Evolutionary conservation across 1,140 invertebrate genomes (phyloP).

Genomic region (Leptinotarsa lineolata): DNA sequence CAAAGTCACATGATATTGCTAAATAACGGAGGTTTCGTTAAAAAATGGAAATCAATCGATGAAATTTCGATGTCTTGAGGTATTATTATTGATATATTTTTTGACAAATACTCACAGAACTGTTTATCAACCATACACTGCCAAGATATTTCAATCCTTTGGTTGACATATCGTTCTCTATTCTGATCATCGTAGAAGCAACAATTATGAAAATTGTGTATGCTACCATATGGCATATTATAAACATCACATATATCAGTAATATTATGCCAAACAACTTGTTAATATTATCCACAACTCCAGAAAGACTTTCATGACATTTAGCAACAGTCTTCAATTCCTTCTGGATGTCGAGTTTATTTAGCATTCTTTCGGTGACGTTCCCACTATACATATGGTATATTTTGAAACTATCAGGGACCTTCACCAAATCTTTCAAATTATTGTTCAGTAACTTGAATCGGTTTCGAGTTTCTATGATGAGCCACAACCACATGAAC

Average conservation of each 20-base stretch:
- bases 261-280: neutral
- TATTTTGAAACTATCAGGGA: neutral
- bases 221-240: neutral
- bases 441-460: conserved; percentile 1
- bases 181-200: neutral
- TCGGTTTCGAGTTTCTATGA: neutral
- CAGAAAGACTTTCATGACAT: neutral
- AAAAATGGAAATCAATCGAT: too few species aligned
- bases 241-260: conserved; percentile 1
- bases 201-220: neutral
- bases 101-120: conserved; percentile 5
- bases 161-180: neutral
- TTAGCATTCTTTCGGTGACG: neutral
- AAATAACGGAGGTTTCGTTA: too few species aligned
- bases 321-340: neutral
- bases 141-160: neutral
- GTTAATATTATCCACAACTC: conserved; percentile 1
- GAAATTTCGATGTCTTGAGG: too few species aligned
- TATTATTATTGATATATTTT: neutral
- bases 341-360: neutral
- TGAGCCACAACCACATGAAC: neutral
- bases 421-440: neutral
- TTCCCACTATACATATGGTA: neutral
- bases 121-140: conserved; percentile 7
- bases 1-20: too few species aligned